Evolutionary conservation across 1,140 invertebrate genomes (phyloP), one percentile per base, ranked within the genome.

Genomic region (Aphelinus atriplicis): DNA sequence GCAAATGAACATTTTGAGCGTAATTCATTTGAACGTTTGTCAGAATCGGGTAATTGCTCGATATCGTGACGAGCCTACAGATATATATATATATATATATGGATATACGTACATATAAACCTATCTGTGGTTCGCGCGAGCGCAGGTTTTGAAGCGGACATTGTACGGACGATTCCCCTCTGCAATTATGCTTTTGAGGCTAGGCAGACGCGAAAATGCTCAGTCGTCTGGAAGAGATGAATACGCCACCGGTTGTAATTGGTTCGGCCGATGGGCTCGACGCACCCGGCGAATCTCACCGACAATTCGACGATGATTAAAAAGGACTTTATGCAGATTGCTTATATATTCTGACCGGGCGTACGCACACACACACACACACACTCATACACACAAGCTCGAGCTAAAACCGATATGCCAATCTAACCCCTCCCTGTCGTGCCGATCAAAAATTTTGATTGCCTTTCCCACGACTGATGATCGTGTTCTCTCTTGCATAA

Each of bases 251-350:
- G 61, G 9, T 7, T 50, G 48, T 66, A 71, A 75, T 75, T 75
- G 68, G 61, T 75, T 75, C 60, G 61, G 26, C 26, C 26, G 26
- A 26, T 26, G 26, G 26, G 26, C 26, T 26, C 26, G 26, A 26
- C 26, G 26, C 26, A 26, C 26, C 26, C 26, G 26, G 26, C 26
- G 26, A 26, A 26, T 26, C 26, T 26, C 26, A 26, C 2, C 72
- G 7, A 55, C 3, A 46, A 47, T 2, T 48, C 50, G 7, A 3
- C 55, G 55, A 69, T 61, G 62, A 75, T 75, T 75, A 71, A 75
- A 75, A 75, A 66, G 68, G 56, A 75, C 56, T 66, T 71, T 75
- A 71, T 71, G 62, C n/a, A 56, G 55, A 71, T 66, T 71, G 56
- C 51, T 63, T 63, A 61, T 61, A 26, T 26, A 26, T 26, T 26